Conservation (phyloP, 2,113 vertebrate genomes). For the Alosa alosa region DNA sequence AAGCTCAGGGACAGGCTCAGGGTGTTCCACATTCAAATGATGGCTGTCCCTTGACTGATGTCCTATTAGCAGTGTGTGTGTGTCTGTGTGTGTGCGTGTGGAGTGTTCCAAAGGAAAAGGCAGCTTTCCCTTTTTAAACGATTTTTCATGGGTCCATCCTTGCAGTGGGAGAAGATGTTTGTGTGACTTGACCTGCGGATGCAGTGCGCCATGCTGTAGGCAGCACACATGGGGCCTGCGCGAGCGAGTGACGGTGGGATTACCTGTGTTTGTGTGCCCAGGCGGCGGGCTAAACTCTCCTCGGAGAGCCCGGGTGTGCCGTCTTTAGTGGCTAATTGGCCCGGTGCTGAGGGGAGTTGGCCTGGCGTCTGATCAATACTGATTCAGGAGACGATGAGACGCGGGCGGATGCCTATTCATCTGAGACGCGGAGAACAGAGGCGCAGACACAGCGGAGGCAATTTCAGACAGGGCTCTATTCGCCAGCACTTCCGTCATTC, state of each 20-base stretch:
- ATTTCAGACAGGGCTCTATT: not conserved
- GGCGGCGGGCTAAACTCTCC: slow-evolving; percentile 7
- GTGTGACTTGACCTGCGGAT: not conserved
- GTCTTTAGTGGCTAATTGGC: slow-evolving; percentile 47
- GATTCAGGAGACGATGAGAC: slow-evolving; percentile 49
- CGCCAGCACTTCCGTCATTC: not conserved
- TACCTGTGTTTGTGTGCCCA: slow-evolving; percentile 27
- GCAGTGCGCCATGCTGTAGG: not conserved
- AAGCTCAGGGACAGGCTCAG: not conserved
- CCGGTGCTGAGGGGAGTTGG: slow-evolving; percentile 22
- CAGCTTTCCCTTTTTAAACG: not conserved
- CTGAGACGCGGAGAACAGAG: slow-evolving; percentile 15
- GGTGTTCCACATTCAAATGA: not conserved
- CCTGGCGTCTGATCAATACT: slow-evolving; percentile 50
- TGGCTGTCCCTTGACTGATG: too few relatives aligned
- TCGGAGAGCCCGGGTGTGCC: slow-evolving; percentile 13
- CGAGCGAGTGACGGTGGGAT: not conserved
- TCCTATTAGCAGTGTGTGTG: not conserved
- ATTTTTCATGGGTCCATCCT: not conserved
- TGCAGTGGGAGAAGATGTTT: not conserved
- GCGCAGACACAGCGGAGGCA: not conserved
- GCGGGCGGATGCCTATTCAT: slow-evolving; percentile 31
- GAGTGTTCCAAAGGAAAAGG: not conserved
- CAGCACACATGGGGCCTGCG: not conserved
- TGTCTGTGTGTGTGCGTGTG: not conserved